Conservation (phyloP, 2,888 invertebrate species). For the Congeria kusceri region DNA sequence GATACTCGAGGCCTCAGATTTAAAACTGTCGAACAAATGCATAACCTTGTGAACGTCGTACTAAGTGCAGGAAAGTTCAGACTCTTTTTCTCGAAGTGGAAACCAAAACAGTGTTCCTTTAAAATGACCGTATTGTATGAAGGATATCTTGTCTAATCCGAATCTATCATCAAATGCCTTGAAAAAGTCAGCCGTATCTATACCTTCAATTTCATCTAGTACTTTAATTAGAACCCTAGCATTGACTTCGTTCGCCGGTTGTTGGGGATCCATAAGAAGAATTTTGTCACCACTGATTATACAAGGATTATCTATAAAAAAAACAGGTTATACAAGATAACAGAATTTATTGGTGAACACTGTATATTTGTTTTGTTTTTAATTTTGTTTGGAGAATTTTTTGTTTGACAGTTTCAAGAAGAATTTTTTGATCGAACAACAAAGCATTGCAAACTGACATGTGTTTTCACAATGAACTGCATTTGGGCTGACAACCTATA, state of each 20-base stretch:
- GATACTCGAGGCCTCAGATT: conserved; percentile 73
- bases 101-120: conserved; percentile 81
- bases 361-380: too few species aligned
- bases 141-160: conserved; percentile 54
- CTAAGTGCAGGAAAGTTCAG: conserved; percentile 72
- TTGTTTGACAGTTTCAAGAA: too few species aligned
- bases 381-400: too few species aligned
- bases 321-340: too few species aligned
- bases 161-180: conserved; percentile 71
- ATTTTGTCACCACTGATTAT: conserved; percentile 78
- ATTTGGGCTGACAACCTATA: too few species aligned
- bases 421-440: too few species aligned
- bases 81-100: conserved; percentile 74
- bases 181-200: conserved; percentile 54
- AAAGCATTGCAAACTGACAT: too few species aligned
- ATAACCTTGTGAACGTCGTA: conserved; percentile 70
- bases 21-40: conserved; percentile 74
- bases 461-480: too few species aligned
- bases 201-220: conserved; percentile 43
- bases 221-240: conserved; percentile 25
- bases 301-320: conserved; percentile 29
- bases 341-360: too few species aligned
- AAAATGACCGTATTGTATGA: conserved; percentile 63
- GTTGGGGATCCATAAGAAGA: conserved; percentile 77
- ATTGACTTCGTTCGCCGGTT: conserved; percentile 37